phyloP scores from a whole-genome alignment of 2,888 invertebrate genomes.

The Globia sparganii region DNA sequence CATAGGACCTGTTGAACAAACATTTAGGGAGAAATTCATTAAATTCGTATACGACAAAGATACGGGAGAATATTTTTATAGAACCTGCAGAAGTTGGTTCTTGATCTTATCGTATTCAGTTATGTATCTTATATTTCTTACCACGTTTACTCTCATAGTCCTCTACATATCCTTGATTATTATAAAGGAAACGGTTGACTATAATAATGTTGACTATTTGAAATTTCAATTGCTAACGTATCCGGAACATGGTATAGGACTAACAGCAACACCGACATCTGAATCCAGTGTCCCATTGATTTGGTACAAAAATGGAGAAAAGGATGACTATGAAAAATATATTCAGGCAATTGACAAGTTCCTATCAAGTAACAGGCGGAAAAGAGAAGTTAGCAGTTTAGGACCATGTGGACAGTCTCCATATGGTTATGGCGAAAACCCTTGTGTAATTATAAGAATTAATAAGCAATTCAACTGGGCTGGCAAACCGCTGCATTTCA shows the following conservation, averaged over 20 bases:
- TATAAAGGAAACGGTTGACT: constrained; percentile 70
- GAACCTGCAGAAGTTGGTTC: constrained; percentile 80
- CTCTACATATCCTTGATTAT: constrained; percentile 75
- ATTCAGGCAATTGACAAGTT: constrained; percentile 77
- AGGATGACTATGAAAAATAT: constrained; percentile 78
- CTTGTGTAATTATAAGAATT: constrained; percentile 83
- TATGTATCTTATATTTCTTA: constrained; percentile 80
- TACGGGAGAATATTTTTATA: constrained; percentile 72
- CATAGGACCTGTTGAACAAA: not conserved
- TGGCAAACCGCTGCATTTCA: constrained; percentile 75
- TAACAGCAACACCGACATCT: constrained; percentile 81
- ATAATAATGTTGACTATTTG: constrained; percentile 50
- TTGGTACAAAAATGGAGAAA: constrained; percentile 77
- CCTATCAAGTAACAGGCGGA: constrained; percentile 70
- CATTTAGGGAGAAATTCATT: constrained; percentile 38
- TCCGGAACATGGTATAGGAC: constrained; percentile 77
- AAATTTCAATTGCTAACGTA: constrained; percentile 72
- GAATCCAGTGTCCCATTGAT: constrained; percentile 77
- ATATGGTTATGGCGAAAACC: constrained; percentile 82
- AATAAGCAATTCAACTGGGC: constrained; percentile 82
- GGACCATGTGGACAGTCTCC: constrained; percentile 83
- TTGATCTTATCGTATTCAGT: constrained; percentile 76
- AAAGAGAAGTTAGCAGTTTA: constrained; percentile 70
- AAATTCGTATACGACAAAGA: constrained; percentile 75
- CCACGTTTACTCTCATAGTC: constrained; percentile 77